Evolutionary conservation across 2,797 vertebrate genomes (phyloP).

Genomic region (Hypotaenidia philippensis): DNA sequence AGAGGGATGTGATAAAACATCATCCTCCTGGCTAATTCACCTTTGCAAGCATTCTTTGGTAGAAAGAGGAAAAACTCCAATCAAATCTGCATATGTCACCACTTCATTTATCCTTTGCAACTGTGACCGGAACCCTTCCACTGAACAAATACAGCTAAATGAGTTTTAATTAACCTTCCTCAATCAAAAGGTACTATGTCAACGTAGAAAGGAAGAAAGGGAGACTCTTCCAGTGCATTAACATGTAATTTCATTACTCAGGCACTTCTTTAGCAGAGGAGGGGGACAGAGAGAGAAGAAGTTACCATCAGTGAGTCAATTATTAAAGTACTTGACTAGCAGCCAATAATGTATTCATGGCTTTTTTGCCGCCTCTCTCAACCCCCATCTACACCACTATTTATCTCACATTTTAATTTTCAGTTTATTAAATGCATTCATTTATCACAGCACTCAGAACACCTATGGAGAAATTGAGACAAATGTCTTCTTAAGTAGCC

Average conservation of each 20-base stretch:
- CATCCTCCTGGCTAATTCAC: not conserved
- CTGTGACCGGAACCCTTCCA: conserved; percentile 14
- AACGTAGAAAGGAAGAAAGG: conserved; percentile 47
- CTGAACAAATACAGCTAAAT: conserved; percentile 75
- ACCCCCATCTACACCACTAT: conserved; percentile 64
- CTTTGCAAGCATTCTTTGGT: not conserved
- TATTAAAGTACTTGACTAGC: conserved; percentile 78
- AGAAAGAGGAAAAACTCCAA: not conserved
- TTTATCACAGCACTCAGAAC: conserved; percentile 75
- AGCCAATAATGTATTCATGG: conserved; percentile 81
- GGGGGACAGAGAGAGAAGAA: not conserved
- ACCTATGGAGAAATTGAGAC: conserved; percentile 63
- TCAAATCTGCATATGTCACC: conserved; percentile 24
- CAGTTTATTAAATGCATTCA: conserved; percentile 84
- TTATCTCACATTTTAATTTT: conserved; percentile 89
- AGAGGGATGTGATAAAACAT: conserved; percentile 18
- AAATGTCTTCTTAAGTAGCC: conserved; percentile 56
- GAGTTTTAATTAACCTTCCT: conserved; percentile 80
- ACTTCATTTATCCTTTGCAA: conserved; percentile 40
- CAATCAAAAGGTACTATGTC: conserved; percentile 80
- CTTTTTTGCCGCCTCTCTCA: conserved; percentile 22
- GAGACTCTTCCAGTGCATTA: conserved; percentile 61
- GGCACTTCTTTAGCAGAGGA: conserved; percentile 31
- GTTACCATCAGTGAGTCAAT: conserved; percentile 60
- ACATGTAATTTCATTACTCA: conserved; percentile 71